Conservation (phyloP, 2,797 vertebrate species). For the Ctenopoma multispine region DNA sequence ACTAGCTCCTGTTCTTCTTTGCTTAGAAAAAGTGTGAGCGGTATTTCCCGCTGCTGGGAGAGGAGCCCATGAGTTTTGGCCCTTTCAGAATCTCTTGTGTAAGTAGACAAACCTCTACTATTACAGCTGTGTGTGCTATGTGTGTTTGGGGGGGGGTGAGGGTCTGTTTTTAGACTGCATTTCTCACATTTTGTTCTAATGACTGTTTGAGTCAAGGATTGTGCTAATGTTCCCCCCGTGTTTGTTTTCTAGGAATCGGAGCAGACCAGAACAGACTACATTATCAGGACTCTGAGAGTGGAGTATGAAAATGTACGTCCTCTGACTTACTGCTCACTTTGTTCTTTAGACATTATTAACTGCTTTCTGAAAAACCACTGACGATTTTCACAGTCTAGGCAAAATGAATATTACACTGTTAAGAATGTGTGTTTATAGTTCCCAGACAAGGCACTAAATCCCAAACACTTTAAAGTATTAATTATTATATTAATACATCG, state of each 20-base stretch:
- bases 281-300: slow-evolving; percentile 90
- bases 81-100: slow-evolving; percentile 97
- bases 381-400: background rate
- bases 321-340: background rate
- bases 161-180: slow-evolving; percentile 25
- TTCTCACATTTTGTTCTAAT: slow-evolving; percentile 52
- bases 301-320: slow-evolving; percentile 93
- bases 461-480: too few relatives aligned
- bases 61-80: slow-evolving; percentile 91
- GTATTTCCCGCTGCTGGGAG: slow-evolving; percentile 91
- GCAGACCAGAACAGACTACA: slow-evolving; percentile 93
- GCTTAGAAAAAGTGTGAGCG: slow-evolving; percentile 98
- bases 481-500: too few relatives aligned
- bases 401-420: background rate
- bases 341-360: background rate
- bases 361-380: background rate
- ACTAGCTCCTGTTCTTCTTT: slow-evolving; percentile 59
- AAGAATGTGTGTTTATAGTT: too few relatives aligned
- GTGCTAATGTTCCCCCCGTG: slow-evolving; percentile 15
- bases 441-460: too few relatives aligned
- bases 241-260: slow-evolving; percentile 90
- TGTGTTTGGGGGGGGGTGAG: background rate
- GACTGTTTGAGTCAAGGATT: slow-evolving; percentile 4
- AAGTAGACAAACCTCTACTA: slow-evolving; percentile 79
- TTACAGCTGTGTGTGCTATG: slow-evolving; percentile 30